phyloP scores from a whole-genome alignment of 2,113 vertebrate species.

The Thamnaconus septentrionalis region DNA sequence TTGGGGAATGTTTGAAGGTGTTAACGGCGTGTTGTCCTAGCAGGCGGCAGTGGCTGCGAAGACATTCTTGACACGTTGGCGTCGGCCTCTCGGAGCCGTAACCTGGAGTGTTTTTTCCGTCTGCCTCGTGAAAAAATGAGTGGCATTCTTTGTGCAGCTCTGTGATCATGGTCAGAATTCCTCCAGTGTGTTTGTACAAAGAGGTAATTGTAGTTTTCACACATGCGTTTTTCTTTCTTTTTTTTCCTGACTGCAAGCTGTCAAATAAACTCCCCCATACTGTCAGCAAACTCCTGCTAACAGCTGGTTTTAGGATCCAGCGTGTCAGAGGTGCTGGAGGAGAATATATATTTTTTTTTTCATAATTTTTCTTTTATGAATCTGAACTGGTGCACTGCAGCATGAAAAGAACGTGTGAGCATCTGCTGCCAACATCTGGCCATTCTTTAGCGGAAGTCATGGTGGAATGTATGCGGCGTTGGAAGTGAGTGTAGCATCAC shows the following conservation, averaged over 20 bases:
- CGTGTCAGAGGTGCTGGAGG: too few relatives aligned
- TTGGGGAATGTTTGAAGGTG: slow-evolving; percentile 16
- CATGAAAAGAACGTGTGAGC: not conserved
- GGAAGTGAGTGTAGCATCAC: too few relatives aligned
- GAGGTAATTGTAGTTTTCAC: not conserved
- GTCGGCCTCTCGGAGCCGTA: too few relatives aligned
- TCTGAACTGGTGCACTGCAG: slow-evolving; percentile 1
- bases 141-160: slow-evolving; percentile 6
- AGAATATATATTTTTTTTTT: too few relatives aligned
- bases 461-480: not conserved
- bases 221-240: too few relatives aligned
- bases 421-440: slow-evolving; percentile 28
- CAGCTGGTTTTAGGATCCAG: too few relatives aligned
- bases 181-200: not conserved
- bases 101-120: not conserved
- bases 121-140: not conserved
- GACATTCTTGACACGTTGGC: too few relatives aligned
- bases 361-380: not conserved
- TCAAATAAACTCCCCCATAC: too few relatives aligned
- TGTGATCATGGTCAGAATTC: not conserved
- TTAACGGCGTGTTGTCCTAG: too few relatives aligned
- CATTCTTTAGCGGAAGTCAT: not conserved
- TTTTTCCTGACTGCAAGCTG: too few relatives aligned
- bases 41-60: too few relatives aligned
- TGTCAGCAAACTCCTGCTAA: too few relatives aligned